Percentiles rank a stretch among this genome's conserved stretches.
Conservation (phyloP, 2,888 invertebrate species). For the Macaria notata region DNA sequence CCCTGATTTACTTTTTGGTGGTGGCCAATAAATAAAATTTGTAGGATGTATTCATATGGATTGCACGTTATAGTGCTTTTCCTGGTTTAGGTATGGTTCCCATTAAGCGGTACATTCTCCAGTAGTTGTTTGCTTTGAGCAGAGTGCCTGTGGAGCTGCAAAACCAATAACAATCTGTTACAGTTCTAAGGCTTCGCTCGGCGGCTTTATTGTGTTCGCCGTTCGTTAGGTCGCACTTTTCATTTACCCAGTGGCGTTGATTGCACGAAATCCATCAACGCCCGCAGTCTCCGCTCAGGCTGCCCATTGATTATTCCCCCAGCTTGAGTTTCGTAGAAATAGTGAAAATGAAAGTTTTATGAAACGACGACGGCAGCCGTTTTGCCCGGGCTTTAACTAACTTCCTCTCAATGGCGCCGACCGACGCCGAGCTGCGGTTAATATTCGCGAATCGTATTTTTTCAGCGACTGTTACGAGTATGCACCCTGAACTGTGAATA, state of each 20-base stretch:
- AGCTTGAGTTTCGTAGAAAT: constrained; percentile 41
- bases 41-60: too few species aligned
- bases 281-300: constrained; percentile 41
- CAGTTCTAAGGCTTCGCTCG: constrained; percentile 47
- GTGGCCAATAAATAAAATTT: too few species aligned
- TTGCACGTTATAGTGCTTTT: too few species aligned
- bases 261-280: constrained; percentile 60
- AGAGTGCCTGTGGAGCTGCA: constrained; percentile 23
- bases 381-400: constrained; percentile 39
- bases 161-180: constrained; percentile 56
- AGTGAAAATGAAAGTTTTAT: constrained; percentile 47
- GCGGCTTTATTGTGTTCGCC: constrained; percentile 45
- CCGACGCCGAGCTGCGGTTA: constrained; percentile 28
- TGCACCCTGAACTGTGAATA: constrained; percentile 4
- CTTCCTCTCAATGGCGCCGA: constrained; percentile 37
- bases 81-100: too few species aligned
- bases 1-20: too few species aligned
- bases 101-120: constrained; percentile 45
- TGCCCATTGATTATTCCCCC: constrained; percentile 52
- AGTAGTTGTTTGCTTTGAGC: constrained; percentile 39
- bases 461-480: constrained; percentile 21
- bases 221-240: constrained; percentile 59
- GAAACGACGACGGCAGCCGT: constrained; percentile 39
- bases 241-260: constrained; percentile 57
- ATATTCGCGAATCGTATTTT: constrained; percentile 34